Evolutionary conservation across 2,113 vertebrate species (phyloP).

Genomic region (Dasyornis broadbenti): DNA sequence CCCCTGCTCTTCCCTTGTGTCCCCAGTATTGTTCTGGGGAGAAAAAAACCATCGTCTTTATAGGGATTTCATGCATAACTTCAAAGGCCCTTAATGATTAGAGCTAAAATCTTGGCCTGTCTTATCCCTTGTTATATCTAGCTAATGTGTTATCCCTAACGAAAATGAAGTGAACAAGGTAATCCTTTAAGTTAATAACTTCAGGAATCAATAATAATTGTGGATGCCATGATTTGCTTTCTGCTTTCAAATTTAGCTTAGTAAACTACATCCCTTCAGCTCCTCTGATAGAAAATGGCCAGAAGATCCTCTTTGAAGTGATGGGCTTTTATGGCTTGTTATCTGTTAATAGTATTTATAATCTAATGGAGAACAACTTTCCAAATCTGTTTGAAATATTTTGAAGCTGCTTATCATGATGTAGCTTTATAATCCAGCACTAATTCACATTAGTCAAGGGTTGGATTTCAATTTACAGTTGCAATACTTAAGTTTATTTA

Average conservation of each 20-base stretch:
- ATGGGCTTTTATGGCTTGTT: not conserved
- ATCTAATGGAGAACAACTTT: constrained; percentile 37
- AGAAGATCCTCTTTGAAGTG: constrained; percentile 45
- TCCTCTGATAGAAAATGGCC: not conserved
- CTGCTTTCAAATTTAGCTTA: not conserved
- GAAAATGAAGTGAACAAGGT: not conserved
- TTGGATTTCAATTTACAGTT: constrained; percentile 42
- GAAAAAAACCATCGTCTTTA: not conserved
- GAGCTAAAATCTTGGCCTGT: not conserved
- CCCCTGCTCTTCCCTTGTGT: not conserved
- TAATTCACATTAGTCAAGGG: constrained; percentile 52
- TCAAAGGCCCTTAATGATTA: not conserved
- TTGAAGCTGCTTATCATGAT: constrained; percentile 44
- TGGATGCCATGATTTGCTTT: not conserved
- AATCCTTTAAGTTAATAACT: not conserved
- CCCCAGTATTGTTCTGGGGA: not conserved
- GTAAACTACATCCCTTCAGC: not conserved
- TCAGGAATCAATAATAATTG: not conserved
- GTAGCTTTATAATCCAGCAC: constrained; percentile 28
- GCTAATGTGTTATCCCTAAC: not conserved
- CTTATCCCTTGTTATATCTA: not conserved
- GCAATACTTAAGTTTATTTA: constrained; percentile 33
- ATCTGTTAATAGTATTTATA: constrained; percentile 49
- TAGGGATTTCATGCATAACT: not conserved
- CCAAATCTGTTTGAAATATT: constrained; percentile 56